Percentiles rank a stretch among this genome's conserved stretches.
Conservation (phyloP, 2,113 vertebrate genomes). For the Urocitellus parryii region DNA sequence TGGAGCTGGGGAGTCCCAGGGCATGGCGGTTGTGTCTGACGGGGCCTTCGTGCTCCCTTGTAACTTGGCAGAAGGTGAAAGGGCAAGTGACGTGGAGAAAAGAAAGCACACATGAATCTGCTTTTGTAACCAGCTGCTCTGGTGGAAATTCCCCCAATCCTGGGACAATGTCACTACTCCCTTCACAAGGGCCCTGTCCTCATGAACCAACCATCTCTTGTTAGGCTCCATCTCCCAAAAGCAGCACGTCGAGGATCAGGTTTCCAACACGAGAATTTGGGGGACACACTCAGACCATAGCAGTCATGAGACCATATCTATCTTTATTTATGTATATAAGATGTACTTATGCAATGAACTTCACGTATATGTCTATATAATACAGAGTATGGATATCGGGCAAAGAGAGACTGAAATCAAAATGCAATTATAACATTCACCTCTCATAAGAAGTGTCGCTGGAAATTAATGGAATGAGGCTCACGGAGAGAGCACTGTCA, state of each 20-base stretch:
- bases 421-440: not conserved
- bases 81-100: not conserved
- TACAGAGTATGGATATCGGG: not conserved
- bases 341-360: not conserved
- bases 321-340: not conserved
- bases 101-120: not conserved
- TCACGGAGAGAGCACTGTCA: not conserved
- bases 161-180: not conserved
- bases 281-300: not conserved
- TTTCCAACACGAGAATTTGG: not conserved
- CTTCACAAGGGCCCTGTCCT: no score
- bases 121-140: not conserved
- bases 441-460: not conserved
- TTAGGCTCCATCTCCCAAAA: not conserved
- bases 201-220: not conserved
- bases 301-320: not conserved
- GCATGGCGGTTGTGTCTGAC: not conserved
- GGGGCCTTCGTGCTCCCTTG: not conserved
- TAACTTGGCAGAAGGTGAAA: not conserved
- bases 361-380: not conserved
- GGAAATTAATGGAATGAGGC: not conserved
- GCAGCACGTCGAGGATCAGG: not conserved
- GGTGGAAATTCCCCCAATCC: not conserved
- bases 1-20: not conserved
- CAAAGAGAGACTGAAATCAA: constrained; percentile 10